phyloP scores from a whole-genome alignment of 2,888 invertebrate species.

The Antheraea assamensis region DNA sequence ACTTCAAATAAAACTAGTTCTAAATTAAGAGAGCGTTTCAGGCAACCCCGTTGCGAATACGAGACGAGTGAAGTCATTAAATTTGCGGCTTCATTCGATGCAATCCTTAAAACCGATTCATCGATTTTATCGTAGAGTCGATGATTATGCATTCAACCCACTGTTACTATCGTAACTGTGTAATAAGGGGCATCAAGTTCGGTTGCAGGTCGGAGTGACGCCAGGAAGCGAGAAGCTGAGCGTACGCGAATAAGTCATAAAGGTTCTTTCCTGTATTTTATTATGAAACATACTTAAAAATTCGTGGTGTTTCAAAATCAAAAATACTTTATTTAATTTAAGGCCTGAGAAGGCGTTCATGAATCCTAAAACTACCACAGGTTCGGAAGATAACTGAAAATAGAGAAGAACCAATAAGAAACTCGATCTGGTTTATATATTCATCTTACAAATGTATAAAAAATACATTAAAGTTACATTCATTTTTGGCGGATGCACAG shows the following conservation, averaged over 20 bases:
- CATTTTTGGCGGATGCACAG: no score
- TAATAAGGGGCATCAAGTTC: conserved; percentile 16
- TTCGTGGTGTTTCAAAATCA: no score
- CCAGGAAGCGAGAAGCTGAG: neutral
- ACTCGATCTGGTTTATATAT: no score
- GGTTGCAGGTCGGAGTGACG: conserved; percentile 1
- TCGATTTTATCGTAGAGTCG: conserved; percentile 24
- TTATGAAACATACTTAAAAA: no score
- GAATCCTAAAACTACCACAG: no score
- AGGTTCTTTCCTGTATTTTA: no score
- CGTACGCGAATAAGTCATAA: neutral
- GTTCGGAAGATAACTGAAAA: no score
- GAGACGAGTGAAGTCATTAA: conserved; percentile 5
- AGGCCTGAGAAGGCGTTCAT: no score
- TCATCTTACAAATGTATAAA: no score
- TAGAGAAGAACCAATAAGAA: no score
- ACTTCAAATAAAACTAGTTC: neutral
- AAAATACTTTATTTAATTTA: no score
- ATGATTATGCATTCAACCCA: conserved; percentile 26
- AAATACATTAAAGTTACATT: no score
- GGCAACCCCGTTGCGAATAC: neutral
- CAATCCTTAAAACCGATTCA: conserved; percentile 27
- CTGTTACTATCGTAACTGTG: conserved; percentile 16
- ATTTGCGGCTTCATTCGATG: conserved; percentile 18
- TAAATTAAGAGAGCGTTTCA: neutral